Evolutionary conservation across 2,888 invertebrate genomes (phyloP).

Genomic region (Mechanitis messenoides): DNA sequence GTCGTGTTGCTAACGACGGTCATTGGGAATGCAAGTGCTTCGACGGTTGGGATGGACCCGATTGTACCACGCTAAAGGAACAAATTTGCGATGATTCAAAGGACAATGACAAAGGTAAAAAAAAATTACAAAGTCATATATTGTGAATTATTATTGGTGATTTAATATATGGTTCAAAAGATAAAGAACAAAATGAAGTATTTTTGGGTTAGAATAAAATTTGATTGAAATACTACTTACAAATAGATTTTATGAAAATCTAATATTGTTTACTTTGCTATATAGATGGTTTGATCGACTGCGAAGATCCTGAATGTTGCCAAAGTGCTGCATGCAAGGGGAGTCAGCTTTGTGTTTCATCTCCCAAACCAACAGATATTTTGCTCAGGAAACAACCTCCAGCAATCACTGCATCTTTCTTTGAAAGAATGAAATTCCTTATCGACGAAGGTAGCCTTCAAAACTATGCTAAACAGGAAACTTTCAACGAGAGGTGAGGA

Average conservation of each 20-base stretch:
- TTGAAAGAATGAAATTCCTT: slow-evolving; percentile 98
- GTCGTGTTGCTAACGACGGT: slow-evolving; percentile 86
- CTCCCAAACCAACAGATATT: slow-evolving; percentile 97
- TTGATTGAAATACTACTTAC: no score
- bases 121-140: neutral
- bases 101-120: slow-evolving; percentile 97
- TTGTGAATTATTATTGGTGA: neutral
- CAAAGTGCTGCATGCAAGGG: slow-evolving; percentile 86
- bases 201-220: no score
- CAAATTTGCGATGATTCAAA: slow-evolving; percentile 94
- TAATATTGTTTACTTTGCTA: slow-evolving; percentile 5
- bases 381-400: slow-evolving; percentile 96
- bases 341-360: slow-evolving; percentile 93
- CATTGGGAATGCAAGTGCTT: slow-evolving; percentile 97
- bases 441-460: slow-evolving; percentile 99
- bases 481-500: slow-evolving; percentile 97
- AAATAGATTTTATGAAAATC: neutral
- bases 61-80: slow-evolving; percentile 94
- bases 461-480: slow-evolving; percentile 95
- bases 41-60: slow-evolving; percentile 95
- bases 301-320: slow-evolving; percentile 99
- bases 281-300: slow-evolving; percentile 96
- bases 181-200: no score
- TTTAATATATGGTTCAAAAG: no score
- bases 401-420: slow-evolving; percentile 97